Percentiles rank a stretch among this genome's conserved stretches.
Conservation (phyloP, 2,888 invertebrate genomes). For the Ormyrus pomaceus region DNA sequence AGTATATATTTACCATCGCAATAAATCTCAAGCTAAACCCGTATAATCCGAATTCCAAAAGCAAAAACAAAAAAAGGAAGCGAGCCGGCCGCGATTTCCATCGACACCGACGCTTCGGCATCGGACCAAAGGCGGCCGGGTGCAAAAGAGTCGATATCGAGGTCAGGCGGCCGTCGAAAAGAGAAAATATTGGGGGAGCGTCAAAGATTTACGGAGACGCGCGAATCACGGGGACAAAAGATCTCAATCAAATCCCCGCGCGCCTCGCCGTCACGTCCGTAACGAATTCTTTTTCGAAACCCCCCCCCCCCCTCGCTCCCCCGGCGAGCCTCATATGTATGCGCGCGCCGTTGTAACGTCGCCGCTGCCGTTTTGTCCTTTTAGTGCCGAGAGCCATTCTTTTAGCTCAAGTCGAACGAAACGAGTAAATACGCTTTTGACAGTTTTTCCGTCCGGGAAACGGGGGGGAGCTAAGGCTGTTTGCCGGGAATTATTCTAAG, state of each 20-base stretch:
- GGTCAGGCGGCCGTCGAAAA: constrained; percentile 36
- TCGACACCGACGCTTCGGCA: too few relatives aligned
- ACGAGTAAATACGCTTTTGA: constrained; percentile 5
- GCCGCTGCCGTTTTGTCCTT: too few relatives aligned
- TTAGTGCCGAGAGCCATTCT: neutral
- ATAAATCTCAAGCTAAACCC: too few relatives aligned
- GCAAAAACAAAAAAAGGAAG: constrained; percentile 1
- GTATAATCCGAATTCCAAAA: neutral
- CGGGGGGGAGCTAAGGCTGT: neutral
- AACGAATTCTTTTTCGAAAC: constrained; percentile 37
- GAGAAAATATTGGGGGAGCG: constrained; percentile 40
- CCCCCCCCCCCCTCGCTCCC: neutral
- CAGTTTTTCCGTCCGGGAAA: neutral
- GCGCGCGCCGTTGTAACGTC: neutral
- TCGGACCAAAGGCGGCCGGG: too few relatives aligned
- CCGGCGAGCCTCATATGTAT: constrained; percentile 23
- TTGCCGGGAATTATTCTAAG: too few relatives aligned
- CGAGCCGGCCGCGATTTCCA: neutral
- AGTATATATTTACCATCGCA: too few relatives aligned
- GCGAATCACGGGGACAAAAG: constrained; percentile 51
- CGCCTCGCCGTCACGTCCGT: constrained; percentile 27
- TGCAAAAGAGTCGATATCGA: constrained; percentile 42
- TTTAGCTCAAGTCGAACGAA: neutral
- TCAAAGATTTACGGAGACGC: constrained; percentile 42
- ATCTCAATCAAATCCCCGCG: constrained; percentile 52